These are phyloP conservation scores for Garrulus glandarius DNA, from an alignment of 2,797 vertebrate genomes.

Conservation along the genomic window DNA sequence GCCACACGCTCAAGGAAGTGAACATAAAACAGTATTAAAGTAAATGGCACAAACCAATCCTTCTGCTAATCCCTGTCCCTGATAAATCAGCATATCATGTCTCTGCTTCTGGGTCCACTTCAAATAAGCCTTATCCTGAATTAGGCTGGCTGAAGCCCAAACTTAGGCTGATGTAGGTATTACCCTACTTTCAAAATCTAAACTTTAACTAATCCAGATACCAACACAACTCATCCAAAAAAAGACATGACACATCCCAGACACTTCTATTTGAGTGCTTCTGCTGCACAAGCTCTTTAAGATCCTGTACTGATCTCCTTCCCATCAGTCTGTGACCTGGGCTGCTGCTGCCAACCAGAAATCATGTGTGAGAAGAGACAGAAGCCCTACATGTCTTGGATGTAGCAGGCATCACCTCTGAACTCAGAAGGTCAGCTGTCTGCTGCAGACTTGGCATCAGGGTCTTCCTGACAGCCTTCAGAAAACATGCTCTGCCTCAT, in stretches of 20 bases:
- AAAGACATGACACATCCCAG: neutral
- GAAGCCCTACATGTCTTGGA: neutral
- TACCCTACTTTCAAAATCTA: neutral
- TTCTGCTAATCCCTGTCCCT: neutral
- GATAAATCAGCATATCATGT: fast-evolving
- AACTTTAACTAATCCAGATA: neutral
- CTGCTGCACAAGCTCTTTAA: neutral
- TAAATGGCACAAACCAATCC: neutral
- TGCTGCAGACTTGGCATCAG: neutral
- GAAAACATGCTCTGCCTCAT: slow-evolving; percentile 9
- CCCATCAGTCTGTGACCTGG: neutral
- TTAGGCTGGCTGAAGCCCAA: neutral
- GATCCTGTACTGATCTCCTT: neutral
- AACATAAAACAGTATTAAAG: neutral
- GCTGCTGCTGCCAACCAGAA: neutral
- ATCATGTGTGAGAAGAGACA: fast-evolving
- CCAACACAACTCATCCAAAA: neutral
- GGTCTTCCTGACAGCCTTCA: neutral
- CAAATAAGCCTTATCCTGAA: neutral
- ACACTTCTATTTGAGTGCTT: neutral
- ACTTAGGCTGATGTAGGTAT: neutral
- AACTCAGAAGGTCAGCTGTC: neutral
- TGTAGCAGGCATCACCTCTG: neutral
- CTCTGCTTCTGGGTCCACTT: neutral
- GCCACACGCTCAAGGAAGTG: fast-evolving